Conservation (phyloP, 2,113 vertebrate genomes). For the Sphaerodactylus townsendi region DNA sequence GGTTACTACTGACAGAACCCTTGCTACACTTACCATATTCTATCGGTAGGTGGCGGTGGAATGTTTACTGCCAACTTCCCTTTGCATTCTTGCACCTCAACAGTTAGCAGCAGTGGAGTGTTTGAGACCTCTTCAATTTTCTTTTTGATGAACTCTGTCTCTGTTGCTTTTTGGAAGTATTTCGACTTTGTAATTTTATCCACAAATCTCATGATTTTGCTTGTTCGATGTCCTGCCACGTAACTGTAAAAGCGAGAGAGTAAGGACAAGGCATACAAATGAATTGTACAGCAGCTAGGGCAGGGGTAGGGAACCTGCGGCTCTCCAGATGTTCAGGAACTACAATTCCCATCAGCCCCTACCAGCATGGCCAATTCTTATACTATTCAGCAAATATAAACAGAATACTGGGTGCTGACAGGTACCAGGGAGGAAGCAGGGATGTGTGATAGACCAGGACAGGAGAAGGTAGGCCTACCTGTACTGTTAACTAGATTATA, state of each 20-base stretch:
- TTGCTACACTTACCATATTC: slow-evolving; percentile 86
- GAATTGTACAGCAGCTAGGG: not conserved
- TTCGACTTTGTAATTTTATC: slow-evolving; percentile 99
- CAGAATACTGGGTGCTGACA: not conserved
- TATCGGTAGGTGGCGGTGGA: slow-evolving; percentile 95
- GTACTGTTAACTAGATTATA: not conserved
- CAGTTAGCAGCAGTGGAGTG: slow-evolving; percentile 94
- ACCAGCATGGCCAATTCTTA: not conserved
- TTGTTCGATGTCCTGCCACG: slow-evolving; percentile 89
- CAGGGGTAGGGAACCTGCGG: no score
- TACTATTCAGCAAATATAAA: not conserved
- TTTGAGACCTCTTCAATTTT: slow-evolving; percentile 99
- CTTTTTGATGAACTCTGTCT: slow-evolving; percentile 99
- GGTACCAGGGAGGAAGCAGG: not conserved
- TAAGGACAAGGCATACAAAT: not conserved
- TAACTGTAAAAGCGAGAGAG: slow-evolving; percentile 74
- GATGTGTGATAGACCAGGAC: not conserved
- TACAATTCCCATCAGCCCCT: no score
- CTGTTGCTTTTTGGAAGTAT: slow-evolving; percentile 98
- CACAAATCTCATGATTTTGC: slow-evolving; percentile 99
- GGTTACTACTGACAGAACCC: not conserved
- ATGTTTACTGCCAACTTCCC: slow-evolving; percentile 95
- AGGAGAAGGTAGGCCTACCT: not conserved
- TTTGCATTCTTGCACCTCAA: slow-evolving; percentile 94
- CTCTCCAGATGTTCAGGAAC: no score